phyloP scores from a whole-genome alignment of 2,888 invertebrate species.

The Drosophila emarginata region DNA sequence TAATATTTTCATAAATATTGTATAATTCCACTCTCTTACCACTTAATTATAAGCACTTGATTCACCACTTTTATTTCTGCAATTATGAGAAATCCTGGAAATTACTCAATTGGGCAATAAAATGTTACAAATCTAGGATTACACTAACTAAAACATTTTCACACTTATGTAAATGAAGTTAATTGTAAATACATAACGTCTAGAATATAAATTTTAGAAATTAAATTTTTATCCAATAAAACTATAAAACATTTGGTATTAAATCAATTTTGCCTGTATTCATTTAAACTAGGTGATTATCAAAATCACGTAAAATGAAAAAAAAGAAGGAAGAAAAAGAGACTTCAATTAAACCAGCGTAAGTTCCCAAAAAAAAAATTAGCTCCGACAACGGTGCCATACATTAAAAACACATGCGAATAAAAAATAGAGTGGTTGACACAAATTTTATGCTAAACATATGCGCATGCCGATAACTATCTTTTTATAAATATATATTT shows the following conservation, averaged over 20 bases:
- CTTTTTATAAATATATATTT: not conserved
- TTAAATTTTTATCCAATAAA: constrained; percentile 8
- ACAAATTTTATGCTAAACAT: not conserved
- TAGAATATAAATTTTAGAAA: constrained; percentile 8
- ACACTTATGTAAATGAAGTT: constrained; percentile 7
- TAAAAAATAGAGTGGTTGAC: not conserved
- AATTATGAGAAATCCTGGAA: constrained; percentile 36
- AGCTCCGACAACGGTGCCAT: too few species aligned
- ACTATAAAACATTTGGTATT: not conserved
- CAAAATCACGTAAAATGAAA: too few species aligned
- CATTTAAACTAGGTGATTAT: too few species aligned
- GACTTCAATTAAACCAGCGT: too few species aligned
- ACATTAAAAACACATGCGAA: too few species aligned
- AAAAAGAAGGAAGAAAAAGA: too few species aligned
- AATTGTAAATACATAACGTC: constrained; percentile 13
- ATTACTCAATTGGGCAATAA: constrained; percentile 41
- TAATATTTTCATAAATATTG: constrained; percentile 15
- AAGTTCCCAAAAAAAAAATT: not conserved
- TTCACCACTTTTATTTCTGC: constrained; percentile 29
- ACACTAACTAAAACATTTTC: constrained; percentile 9
- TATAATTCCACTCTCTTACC: not conserved
- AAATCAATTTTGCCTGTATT: too few species aligned
- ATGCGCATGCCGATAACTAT: not conserved
- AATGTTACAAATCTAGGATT: constrained; percentile 16
- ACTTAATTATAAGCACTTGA: constrained; percentile 16